Base-by-base conservation (phyloP, 2,797 vertebrate species). In the Neosalanx taihuensis region DNA sequence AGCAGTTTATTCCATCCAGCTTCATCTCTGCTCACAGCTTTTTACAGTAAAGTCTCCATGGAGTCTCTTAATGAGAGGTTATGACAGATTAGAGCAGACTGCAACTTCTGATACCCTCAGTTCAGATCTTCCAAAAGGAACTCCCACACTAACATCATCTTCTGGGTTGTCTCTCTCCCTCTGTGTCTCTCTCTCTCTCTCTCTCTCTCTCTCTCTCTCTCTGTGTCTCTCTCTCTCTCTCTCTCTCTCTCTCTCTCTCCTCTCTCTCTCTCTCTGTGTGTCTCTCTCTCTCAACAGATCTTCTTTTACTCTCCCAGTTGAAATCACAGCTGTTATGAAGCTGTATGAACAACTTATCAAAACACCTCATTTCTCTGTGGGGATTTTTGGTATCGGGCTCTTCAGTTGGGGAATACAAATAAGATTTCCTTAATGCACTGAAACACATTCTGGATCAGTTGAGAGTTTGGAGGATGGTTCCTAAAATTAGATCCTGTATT, bases 41-140 rank as follows among this genome's bases (percentile, higher is more conserved):
- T 87, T 86, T 83, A 87, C 85, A 75, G 76, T 71, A 65, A 70
- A 69, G 84, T 85, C 90, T 87, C 89, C 31, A 57, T 84, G 86
- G 86, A 88, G 81, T 57, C 74, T 78, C 83, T 85, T 76, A 81
- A 81, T 78, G 83, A 84, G 77, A 70, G 77, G 80, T 86, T 84
- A 84, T 83, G 82, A 76, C 79, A 84, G 87, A 88, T 89, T 86
- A 72, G 89, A 83, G 86, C 84, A 85, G 72, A 63, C 76, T 83
- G 85, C 86, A 89, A 88, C 81, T 76, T 82, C 82, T 88, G 82
- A 87, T 85, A 89, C 90, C 85, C 84, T 79, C 79, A 84, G 83
- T 90, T 90, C 83, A 89, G 85, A 89, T 88, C 88, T 88, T 83
- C 85, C 85, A 87, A 83, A 85, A 85, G 83, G 81, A 87, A 88